Percentiles rank a stretch among this genome's conserved stretches.
These are phyloP conservation scores for Potorous gilbertii DNA, from an alignment of 2,797 vertebrate species.

Conservation along the genomic window DNA sequence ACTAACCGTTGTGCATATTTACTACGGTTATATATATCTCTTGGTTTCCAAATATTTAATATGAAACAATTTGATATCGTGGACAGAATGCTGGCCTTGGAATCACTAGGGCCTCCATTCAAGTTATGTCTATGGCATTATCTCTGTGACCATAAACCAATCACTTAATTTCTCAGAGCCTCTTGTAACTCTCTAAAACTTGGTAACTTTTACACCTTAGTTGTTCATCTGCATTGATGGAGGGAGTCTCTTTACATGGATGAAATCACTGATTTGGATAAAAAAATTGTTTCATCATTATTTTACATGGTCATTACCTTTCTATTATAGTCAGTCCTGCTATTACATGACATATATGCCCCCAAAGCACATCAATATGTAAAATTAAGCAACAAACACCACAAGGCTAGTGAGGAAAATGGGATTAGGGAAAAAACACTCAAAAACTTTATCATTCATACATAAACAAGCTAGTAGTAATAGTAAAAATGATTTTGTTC, in stretches of 20 bases:
- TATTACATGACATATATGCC: too few species aligned
- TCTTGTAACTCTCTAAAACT: not conserved
- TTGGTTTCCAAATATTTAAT: not conserved
- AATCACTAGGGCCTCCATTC: not conserved
- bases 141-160: not conserved
- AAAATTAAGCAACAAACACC: too few species aligned
- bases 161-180: not conserved
- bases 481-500: too few species aligned
- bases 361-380: too few species aligned
- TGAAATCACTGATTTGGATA: not conserved
- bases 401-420: too few species aligned
- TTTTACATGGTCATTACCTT: not conserved
- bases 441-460: too few species aligned
- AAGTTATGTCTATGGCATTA: not conserved
- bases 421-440: too few species aligned
- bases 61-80: not conserved
- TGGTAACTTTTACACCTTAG: not conserved
- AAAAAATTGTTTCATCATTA: not conserved
- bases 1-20: not conserved
- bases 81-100: not conserved
- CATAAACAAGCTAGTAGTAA: too few species aligned
- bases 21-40: not conserved
- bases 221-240: not conserved
- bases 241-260: not conserved
- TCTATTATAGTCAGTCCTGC: not conserved